These are phyloP conservation scores for Cheilosia grossa DNA, from an alignment of 2,888 invertebrate genomes.

Conservation along the genomic window DNA sequence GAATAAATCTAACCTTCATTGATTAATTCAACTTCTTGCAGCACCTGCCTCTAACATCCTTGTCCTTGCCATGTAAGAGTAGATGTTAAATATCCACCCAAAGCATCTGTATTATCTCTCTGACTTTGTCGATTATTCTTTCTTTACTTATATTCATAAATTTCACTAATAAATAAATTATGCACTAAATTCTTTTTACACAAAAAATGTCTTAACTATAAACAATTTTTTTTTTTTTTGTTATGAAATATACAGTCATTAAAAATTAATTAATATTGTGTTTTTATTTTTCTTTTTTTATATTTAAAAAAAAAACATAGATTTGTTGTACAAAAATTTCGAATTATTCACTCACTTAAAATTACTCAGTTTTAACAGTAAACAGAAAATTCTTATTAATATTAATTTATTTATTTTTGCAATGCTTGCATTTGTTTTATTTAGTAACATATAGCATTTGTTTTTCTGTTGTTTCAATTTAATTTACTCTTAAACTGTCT, in stretches of 20 bases:
- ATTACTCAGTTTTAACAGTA: slow-evolving; percentile 45
- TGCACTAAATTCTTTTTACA: slow-evolving; percentile 58
- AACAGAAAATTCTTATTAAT: slow-evolving; percentile 37
- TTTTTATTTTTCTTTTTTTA: background rate
- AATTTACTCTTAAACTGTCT: slow-evolving; percentile 61
- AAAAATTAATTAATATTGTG: slow-evolving; percentile 9
- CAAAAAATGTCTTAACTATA: slow-evolving; percentile 61
- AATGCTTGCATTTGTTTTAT: slow-evolving; percentile 17
- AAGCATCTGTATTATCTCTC: background rate
- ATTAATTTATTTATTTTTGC: slow-evolving; percentile 12
- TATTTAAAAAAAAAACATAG: slow-evolving; percentile 26
- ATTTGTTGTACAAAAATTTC: slow-evolving; percentile 67
- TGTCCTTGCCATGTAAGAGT: background rate
- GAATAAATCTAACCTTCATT: too few species aligned
- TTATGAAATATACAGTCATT: slow-evolving; percentile 70
- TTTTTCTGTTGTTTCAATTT: slow-evolving; percentile 24
- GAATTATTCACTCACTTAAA: slow-evolving; percentile 59
- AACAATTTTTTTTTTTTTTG: slow-evolving; percentile 16
- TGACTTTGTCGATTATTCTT: background rate
- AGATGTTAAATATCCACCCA: background rate
- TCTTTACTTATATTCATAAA: slow-evolving; percentile 18
- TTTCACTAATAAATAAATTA: slow-evolving; percentile 41
- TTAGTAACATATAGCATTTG: slow-evolving; percentile 31
- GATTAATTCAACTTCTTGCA: too few species aligned
- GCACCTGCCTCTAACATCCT: background rate